phyloP scores from a whole-genome alignment of 64 coral and sea anemone species.

The Cladopsammia gracilis region DNA sequence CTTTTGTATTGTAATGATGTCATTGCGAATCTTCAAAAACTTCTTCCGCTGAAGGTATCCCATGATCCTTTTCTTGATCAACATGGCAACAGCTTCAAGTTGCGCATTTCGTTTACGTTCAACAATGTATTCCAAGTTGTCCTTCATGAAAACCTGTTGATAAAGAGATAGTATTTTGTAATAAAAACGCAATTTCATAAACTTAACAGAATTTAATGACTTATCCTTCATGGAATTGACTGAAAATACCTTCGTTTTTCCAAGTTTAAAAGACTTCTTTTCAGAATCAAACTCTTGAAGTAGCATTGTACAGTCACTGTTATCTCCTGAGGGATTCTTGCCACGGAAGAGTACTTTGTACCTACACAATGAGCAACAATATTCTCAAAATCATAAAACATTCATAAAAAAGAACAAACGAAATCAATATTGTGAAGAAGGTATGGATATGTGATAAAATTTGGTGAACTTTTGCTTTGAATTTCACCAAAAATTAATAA shows the following conservation, averaged over 20 bases:
- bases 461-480: too few species aligned
- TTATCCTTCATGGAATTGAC: not conserved
- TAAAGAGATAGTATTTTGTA: not conserved
- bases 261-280: slow-evolving; percentile 86
- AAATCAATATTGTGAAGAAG: too few species aligned
- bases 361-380: slow-evolving; percentile 11
- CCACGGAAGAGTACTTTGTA: slow-evolving; percentile 92
- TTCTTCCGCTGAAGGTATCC: slow-evolving; percentile 93
- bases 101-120: slow-evolving; percentile 89
- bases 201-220: not conserved
- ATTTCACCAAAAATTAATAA: too few species aligned
- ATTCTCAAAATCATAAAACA: too few species aligned
- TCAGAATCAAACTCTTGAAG: slow-evolving; percentile 83
- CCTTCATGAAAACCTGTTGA: slow-evolving; percentile 89
- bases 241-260: slow-evolving; percentile 88
- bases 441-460: too few species aligned
- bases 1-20: slow-evolving; percentile 83
- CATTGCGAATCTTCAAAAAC: slow-evolving; percentile 85
- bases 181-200: not conserved
- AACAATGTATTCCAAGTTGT: slow-evolving; percentile 85
- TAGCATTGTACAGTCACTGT: slow-evolving; percentile 80
- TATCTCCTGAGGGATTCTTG: slow-evolving; percentile 67
- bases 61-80: slow-evolving; percentile 95
- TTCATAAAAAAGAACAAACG: not conserved
- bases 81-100: slow-evolving; percentile 86